Evolutionary conservation across 2,888 invertebrate species (phyloP).

Genomic region (Xylota sylvarum): DNA sequence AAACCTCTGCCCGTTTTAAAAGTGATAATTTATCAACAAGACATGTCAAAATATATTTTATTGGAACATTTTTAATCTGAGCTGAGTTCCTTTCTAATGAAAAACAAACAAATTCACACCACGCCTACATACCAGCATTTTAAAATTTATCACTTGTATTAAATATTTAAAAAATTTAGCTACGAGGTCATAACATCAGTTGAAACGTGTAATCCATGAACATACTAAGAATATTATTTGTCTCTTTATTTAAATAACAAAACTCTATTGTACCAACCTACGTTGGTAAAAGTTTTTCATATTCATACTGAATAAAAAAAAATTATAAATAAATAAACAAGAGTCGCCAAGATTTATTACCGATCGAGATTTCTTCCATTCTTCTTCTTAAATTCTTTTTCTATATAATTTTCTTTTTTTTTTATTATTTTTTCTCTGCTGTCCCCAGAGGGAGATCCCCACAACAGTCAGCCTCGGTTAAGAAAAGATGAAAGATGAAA

Average conservation of each 20-base stretch:
- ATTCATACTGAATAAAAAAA: slow-evolving; percentile 13
- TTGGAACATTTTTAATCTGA: slow-evolving; percentile 4
- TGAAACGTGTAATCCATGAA: slow-evolving; percentile 1
- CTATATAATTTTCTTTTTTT: slow-evolving; percentile 12
- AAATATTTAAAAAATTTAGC: slow-evolving; percentile 1
- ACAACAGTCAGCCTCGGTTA: slow-evolving; percentile 10
- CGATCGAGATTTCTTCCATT: slow-evolving; percentile 68
- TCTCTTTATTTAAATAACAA: not conserved
- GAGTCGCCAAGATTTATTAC: slow-evolving; percentile 60
- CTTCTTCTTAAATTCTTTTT: slow-evolving; percentile 49
- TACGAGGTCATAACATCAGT: not conserved
- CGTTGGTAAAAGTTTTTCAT: slow-evolving; percentile 34
- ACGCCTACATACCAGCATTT: slow-evolving; percentile 1
- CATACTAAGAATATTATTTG: not conserved
- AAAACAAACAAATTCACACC: slow-evolving; percentile 15
- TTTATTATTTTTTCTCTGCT: slow-evolving; percentile 13
- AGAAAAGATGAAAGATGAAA: slow-evolving; percentile 31
- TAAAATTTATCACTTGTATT: slow-evolving; percentile 9
- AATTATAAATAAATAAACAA: slow-evolving; percentile 59
- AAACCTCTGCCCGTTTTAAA: not conserved
- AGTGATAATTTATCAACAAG: not conserved
- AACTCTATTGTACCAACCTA: slow-evolving; percentile 38
- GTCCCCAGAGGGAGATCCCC: slow-evolving; percentile 36
- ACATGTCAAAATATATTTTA: not conserved
- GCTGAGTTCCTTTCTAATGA: slow-evolving; percentile 10